Base-by-base conservation (phyloP, 2,888 invertebrate genomes). In the Zaprionus obscuricornis region DNA sequence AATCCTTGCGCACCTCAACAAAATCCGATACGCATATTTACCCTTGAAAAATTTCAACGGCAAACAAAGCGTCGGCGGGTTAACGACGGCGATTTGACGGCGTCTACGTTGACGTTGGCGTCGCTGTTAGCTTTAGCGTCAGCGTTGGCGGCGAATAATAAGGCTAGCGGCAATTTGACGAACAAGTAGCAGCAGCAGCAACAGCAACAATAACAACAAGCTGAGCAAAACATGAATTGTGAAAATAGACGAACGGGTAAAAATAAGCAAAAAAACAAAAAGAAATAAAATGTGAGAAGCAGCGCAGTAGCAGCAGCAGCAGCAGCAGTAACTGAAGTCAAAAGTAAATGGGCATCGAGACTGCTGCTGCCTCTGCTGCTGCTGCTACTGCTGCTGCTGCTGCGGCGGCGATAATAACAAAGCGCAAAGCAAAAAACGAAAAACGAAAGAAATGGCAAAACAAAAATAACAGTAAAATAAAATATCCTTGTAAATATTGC, bases 401-500 rank as follows among this genome's bases (percentile, higher is more conserved):
- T n/a, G n/a, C n/a, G n/a, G n/a, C n/a, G n/a, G 64, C 63, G 63
- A 69, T 49, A 72, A 75, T 79, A 79, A 73, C 69, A 75, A 71
- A 63, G 73, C 42, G 43, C 17, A 64, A 42, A 56, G 62, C 45
- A 55, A 54, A 55, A 17, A 47, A 39, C 13, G 43, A 34, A 42
- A 42, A 42, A 62, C 56, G 52, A 39, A 63, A 49, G 51, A 59
- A 68, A 67, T 57, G 66, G 63, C 68, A 65, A 74, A 54, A 76
- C 64, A 67, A 63, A 57, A 83, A 74, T 81, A 85, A 74, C 76
- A 83, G 63, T 83, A 63, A 76, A 83, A 83, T 69, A 71, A 76
- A 83, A 74, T 74, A 85, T 79, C 66, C 74, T 67, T 75, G 73
- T 63, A 73, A 75, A 77, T 64, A 62, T 56, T 57, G 70, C 79